Conservation (phyloP, 2,113 vertebrate species). For the Zeus faber region DNA sequence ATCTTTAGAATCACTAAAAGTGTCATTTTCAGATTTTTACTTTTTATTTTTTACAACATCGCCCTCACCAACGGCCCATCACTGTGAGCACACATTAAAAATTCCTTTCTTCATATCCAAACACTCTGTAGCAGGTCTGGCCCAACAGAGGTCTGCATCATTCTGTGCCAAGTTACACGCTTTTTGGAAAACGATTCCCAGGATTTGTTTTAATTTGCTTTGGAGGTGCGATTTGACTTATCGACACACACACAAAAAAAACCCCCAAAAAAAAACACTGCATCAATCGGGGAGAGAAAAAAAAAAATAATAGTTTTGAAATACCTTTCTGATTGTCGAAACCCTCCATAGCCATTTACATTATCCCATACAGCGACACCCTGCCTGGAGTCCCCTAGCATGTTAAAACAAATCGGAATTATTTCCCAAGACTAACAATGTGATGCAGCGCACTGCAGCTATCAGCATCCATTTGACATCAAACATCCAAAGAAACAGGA, state of each 20-base stretch:
- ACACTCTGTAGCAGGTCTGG: constrained; percentile 20
- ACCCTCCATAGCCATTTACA: background rate
- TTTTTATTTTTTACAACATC: constrained; percentile 21
- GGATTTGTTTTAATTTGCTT: constrained; percentile 12
- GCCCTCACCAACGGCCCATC: constrained; percentile 37
- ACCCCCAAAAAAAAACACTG: no score
- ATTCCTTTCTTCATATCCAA: background rate
- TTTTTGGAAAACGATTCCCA: constrained; percentile 22
- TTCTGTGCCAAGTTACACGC: constrained; percentile 20
- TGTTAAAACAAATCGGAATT: constrained; percentile 21
- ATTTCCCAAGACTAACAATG: constrained; percentile 38
- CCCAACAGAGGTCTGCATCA: constrained; percentile 20
- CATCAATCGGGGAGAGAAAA: no score
- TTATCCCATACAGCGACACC: background rate
- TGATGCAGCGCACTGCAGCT: no score
- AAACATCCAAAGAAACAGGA: constrained; percentile 30
- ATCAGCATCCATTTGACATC: constrained; percentile 35
- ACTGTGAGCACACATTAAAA: constrained; percentile 10
- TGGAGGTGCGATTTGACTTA: background rate
- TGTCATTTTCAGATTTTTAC: constrained; percentile 56
- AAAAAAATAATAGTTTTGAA: background rate
- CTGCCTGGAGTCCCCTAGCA: constrained; percentile 16
- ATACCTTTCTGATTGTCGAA: constrained; percentile 22
- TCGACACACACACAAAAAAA: background rate
- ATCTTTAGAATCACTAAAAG: constrained; percentile 60